phyloP scores from a whole-genome alignment of 2,797 vertebrate genomes.

The Arvicola amphibius region DNA sequence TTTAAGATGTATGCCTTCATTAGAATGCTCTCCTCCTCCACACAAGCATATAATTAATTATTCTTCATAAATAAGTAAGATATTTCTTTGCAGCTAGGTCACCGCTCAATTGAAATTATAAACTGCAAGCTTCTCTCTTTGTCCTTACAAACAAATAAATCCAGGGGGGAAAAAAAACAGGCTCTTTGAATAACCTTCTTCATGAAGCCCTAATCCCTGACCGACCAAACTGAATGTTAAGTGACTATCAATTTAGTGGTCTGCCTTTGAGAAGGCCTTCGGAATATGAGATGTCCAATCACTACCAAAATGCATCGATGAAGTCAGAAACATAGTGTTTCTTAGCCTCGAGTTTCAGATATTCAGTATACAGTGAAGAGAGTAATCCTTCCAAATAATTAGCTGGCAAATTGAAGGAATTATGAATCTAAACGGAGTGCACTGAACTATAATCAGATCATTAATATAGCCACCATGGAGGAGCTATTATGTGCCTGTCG shows the following conservation, averaged over 20 bases:
- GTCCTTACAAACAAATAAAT: slow-evolving; percentile 77
- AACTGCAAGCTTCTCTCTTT: slow-evolving; percentile 73
- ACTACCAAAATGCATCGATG: slow-evolving; percentile 68
- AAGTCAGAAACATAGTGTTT: slow-evolving; percentile 62
- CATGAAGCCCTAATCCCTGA: slow-evolving; percentile 63
- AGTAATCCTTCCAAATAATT: slow-evolving; percentile 73
- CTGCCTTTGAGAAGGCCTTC: slow-evolving; percentile 18
- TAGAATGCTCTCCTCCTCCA: slow-evolving; percentile 73
- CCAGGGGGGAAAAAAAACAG: slow-evolving; percentile 66
- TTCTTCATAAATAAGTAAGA: slow-evolving; percentile 81
- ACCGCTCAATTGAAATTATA: slow-evolving; percentile 75
- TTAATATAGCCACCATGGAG: slow-evolving; percentile 57
- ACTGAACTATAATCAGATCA: slow-evolving; percentile 67
- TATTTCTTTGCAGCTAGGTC: slow-evolving; percentile 68
- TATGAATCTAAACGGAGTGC: slow-evolving; percentile 60
- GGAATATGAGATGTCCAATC: slow-evolving; percentile 74
- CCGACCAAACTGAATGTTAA: slow-evolving; percentile 73
- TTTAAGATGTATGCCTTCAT: slow-evolving; percentile 79
- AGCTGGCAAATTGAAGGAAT: slow-evolving; percentile 70
- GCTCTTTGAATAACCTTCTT: slow-evolving; percentile 81
- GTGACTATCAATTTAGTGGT: slow-evolving; percentile 77
- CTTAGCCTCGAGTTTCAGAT: slow-evolving; percentile 53
- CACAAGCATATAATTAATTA: slow-evolving; percentile 77
- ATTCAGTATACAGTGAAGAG: slow-evolving; percentile 59
- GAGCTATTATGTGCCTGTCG: not conserved